Percentiles rank a stretch among this genome's conserved stretches.
Evolutionary conservation across 2,113 vertebrate genomes (phyloP).

Genomic region (Amblyornis subalaris): DNA sequence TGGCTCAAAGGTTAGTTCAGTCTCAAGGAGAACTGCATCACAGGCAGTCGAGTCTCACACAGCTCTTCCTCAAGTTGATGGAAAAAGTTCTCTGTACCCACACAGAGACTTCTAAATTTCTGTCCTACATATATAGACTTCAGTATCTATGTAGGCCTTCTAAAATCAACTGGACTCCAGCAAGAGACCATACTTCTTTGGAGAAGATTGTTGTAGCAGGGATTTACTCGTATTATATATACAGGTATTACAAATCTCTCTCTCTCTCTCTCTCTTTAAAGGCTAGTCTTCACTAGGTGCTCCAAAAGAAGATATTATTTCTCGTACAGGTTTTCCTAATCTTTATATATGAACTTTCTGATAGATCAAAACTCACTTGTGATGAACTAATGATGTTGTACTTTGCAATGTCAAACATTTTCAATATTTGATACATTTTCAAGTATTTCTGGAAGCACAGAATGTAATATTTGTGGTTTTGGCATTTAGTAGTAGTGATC

Average conservation of each 20-base stretch:
- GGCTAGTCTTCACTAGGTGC: not conserved
- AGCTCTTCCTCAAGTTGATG: not conserved
- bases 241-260: not conserved
- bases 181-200: not conserved
- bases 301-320: not conserved
- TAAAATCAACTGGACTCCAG: not conserved
- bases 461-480: not conserved
- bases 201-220: not conserved
- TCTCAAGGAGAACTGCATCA: not conserved
- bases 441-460: not conserved
- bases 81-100: not conserved
- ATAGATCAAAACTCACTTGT: not conserved
- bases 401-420: not conserved
- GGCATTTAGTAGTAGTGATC: not conserved
- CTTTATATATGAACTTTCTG: not conserved
- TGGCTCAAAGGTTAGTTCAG: not conserved
- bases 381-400: not conserved
- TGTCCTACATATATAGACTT: not conserved
- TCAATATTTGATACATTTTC: not conserved
- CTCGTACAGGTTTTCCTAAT: not conserved
- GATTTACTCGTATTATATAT: not conserved
- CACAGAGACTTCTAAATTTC: not conserved
- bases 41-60: not conserved
- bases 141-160: not conserved
- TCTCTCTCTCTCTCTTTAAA: not conserved